Evolutionary conservation across 1,140 invertebrate species (phyloP), one percentile per base, ranked within the genome.

Genomic region (Lepidurus couesii): DNA sequence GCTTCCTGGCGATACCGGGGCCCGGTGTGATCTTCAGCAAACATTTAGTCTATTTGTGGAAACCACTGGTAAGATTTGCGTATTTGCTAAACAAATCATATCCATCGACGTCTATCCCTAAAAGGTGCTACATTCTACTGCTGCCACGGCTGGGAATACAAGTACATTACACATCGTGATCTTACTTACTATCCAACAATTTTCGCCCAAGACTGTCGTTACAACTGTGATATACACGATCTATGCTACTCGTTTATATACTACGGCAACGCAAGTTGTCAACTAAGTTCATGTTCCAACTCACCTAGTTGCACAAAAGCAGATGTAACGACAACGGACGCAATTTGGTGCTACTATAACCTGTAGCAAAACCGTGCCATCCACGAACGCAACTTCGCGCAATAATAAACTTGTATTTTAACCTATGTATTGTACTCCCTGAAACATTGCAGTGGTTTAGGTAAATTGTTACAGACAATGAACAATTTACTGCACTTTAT

Each of bases 91-190:
- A 47, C 45, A 47, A 10, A 16, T 16, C 10, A 10, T 47, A 11
- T 47, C 16, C 16, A 47, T 11, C 9, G 45, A 47, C 13, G 53
- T 16, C 9, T 65, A 65, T 34, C 26, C 13, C 16, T 65, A n/a
- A n/a, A 65, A 65, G 53, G 53, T 65, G 53, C 53, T 13, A 65
- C 9, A 21, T 65, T 65, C 13, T 21, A 65, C 13, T 65, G 53
- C 53, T 65, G 53, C 21, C 53, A 65, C 13, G 53, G 53, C 53
- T 65, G 53, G 53, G 53, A 65, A 16, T 65, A 65, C 21, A 65
- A 65, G 21, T 65, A 65, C 13, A 21, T 0, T n/a, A 65, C 53
- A 16, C 0, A 65, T 65, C 53, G 53, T n/a, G 53, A 65, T 21
- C 53, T 65, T 21, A 65, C 53, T n/a, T 65, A n/a, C 21, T 65